phyloP scores from a whole-genome alignment of 2,888 invertebrate species.

The Electrophaes corylata region DNA sequence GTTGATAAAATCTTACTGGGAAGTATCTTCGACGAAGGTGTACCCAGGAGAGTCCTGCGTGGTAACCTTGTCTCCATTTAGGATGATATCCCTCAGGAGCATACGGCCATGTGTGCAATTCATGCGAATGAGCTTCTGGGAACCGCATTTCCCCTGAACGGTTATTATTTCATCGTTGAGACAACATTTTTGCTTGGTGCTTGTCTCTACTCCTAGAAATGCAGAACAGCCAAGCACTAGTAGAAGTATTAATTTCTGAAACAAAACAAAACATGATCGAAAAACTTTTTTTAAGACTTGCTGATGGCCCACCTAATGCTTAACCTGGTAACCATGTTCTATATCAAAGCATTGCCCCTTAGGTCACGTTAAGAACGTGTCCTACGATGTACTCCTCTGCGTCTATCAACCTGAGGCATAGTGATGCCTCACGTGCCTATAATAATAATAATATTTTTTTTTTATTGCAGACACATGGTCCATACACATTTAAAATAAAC shows the following conservation, averaged over 20 bases:
- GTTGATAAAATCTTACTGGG: constrained; percentile 46
- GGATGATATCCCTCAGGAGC: constrained; percentile 62
- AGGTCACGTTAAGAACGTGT: no score
- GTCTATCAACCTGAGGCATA: no score
- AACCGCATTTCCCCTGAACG: constrained; percentile 52
- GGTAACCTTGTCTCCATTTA: constrained; percentile 65
- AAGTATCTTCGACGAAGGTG: constrained; percentile 67
- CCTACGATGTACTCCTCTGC: no score
- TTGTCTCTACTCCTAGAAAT: constrained; percentile 42
- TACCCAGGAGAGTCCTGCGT: constrained; percentile 65
- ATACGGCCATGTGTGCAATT: constrained; percentile 65
- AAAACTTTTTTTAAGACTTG: no score
- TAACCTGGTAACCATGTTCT: no score
- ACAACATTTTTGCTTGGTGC: constrained; percentile 58
- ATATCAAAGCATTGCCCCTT: no score
- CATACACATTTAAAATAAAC: no score
- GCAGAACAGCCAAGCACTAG: constrained; percentile 51
- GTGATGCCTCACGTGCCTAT: no score
- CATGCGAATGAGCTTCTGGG: constrained; percentile 43
- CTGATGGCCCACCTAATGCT: no score
- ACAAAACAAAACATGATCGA: constrained; percentile 9
- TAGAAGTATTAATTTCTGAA: constrained; percentile 60
- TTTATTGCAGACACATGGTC: no score
- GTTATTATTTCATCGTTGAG: constrained; percentile 53
- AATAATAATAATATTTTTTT: no score